Conservation (phyloP, 64 coral and sea anemone species). For the Orbicella faveolata region DNA sequence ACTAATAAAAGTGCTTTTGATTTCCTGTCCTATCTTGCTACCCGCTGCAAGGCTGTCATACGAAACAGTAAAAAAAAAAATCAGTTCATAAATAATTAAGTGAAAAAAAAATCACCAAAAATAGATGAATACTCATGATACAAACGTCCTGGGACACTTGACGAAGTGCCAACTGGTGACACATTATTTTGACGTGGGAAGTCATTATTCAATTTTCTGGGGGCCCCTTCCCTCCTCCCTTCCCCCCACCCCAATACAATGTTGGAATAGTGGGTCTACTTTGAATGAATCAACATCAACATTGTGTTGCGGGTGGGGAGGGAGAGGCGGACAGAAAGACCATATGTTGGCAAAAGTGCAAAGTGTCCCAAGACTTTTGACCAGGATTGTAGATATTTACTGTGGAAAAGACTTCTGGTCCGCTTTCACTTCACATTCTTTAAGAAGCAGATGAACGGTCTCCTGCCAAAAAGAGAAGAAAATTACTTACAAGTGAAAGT, state of each 20-base stretch:
- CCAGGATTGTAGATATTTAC: conserved; percentile 32
- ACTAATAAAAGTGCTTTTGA: conserved; percentile 92
- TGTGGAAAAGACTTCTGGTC: conserved; percentile 49
- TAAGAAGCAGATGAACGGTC: conserved; percentile 80
- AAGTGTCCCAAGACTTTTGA: too few species aligned
- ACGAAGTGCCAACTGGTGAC: too few species aligned
- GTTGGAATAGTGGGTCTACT: too few species aligned
- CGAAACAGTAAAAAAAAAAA: neutral
- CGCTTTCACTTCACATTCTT: conserved; percentile 89
- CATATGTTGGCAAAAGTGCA: too few species aligned
- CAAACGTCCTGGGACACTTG: neutral
- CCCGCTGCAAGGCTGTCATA: conserved; percentile 44
- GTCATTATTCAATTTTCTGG: too few species aligned
- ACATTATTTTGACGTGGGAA: too few species aligned
- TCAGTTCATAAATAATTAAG: neutral
- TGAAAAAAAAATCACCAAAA: neutral
- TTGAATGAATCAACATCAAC: too few species aligned
- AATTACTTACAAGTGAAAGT: neutral
- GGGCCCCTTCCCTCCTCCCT: too few species aligned
- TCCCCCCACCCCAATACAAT: too few species aligned
- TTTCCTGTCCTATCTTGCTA: conserved; percentile 80
- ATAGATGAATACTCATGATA: neutral
- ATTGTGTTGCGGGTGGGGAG: too few species aligned
- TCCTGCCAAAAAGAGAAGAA: conserved; percentile 56
- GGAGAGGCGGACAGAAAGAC: too few species aligned